These are phyloP conservation scores for Apodemia hepburni DNA, from an alignment of 2,888 invertebrate genomes.

Conservation along the genomic window DNA sequence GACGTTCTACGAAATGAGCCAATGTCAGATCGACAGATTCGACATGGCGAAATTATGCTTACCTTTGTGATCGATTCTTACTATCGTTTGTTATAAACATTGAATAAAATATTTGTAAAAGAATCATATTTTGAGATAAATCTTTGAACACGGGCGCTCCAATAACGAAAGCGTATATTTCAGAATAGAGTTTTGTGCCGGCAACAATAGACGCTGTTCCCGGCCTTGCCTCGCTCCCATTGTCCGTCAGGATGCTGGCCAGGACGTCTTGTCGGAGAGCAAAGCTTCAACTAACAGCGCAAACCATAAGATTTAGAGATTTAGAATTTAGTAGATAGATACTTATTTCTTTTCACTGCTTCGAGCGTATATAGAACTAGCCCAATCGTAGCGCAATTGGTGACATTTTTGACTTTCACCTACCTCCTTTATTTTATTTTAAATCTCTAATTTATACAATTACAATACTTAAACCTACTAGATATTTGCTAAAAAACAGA, in stretches of 20 bases:
- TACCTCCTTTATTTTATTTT: no score
- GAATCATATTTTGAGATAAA: constrained; percentile 7
- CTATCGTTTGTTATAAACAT: neutral
- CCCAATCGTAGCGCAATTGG: no score
- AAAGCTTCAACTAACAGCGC: constrained; percentile 21
- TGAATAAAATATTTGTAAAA: constrained; percentile 6
- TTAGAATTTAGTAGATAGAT: neutral
- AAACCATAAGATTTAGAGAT: constrained; percentile 22
- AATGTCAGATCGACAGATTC: no score
- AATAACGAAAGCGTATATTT: constrained; percentile 23
- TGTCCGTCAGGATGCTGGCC: constrained; percentile 58
- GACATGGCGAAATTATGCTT: no score
- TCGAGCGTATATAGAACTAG: no score
- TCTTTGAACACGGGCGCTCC: constrained; percentile 16
- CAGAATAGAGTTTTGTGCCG: constrained; percentile 30
- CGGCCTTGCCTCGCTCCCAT: constrained; percentile 44
- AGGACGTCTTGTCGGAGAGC: constrained; percentile 49
- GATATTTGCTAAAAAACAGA: no score
- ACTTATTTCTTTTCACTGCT: no score
- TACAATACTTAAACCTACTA: no score
- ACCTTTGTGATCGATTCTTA: no score
- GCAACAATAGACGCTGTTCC: constrained; percentile 46
- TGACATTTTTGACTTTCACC: no score
- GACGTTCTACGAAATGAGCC: no score
- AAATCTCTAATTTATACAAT: no score